Conservation (phyloP, 1,140 invertebrate species). For the Drosophila repletoides region DNA sequence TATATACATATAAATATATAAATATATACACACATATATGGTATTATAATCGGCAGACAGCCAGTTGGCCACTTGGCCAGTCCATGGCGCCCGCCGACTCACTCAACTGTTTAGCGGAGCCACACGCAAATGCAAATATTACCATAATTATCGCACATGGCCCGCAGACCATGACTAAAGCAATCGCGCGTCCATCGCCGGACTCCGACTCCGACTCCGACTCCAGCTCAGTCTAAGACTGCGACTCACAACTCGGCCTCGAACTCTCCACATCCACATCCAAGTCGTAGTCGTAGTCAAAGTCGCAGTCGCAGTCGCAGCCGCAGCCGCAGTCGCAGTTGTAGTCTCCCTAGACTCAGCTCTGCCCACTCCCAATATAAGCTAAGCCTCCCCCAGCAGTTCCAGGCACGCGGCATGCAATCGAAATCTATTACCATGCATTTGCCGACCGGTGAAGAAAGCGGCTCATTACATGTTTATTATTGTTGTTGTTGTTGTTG, state of each 20-base stretch:
- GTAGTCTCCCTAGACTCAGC: not conserved
- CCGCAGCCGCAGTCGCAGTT: not conserved
- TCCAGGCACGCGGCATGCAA: slow-evolving; percentile 63
- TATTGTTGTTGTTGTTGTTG: slow-evolving; percentile 38
- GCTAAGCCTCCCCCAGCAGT: not conserved
- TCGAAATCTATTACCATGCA: slow-evolving; percentile 77
- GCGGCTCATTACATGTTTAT: slow-evolving; percentile 76
- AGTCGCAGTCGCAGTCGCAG: not conserved
- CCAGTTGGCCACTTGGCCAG: not conserved
- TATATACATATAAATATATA: too few species aligned
- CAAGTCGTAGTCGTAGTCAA: not conserved
- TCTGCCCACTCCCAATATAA: too few species aligned
- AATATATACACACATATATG: too few species aligned
- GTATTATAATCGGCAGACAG: too few species aligned
- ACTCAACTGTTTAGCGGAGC: slow-evolving; percentile 78
- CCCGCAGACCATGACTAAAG: slow-evolving; percentile 76
- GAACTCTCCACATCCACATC: not conserved
- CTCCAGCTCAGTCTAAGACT: too few species aligned
- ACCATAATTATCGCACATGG: slow-evolving; percentile 77
- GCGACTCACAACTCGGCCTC: too few species aligned
- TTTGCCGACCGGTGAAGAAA: slow-evolving; percentile 68
- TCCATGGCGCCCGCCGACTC: slow-evolving; percentile 62
- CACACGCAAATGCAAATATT: slow-evolving; percentile 80
- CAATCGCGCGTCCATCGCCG: slow-evolving; percentile 71
- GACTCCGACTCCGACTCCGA: not conserved